Evolutionary conservation across 35 echinoderm and acorn worm species (phyloP).

Genomic region (Ophiothrix spiculata): DNA sequence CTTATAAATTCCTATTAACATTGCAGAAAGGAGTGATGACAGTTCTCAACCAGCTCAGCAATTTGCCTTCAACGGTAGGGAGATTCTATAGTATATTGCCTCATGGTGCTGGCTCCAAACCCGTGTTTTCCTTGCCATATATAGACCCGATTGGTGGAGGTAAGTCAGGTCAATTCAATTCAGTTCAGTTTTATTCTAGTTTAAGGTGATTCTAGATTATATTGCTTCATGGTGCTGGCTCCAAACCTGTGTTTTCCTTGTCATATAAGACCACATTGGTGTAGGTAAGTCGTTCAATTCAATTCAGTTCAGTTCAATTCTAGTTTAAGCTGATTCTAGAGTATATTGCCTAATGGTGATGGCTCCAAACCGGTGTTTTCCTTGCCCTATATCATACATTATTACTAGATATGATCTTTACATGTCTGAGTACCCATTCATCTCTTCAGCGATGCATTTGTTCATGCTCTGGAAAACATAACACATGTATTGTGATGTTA

Average conservation of each 20-base stretch:
- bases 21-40: constrained; percentile 94
- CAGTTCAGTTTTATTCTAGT: not conserved
- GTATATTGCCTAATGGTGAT: constrained; percentile 42
- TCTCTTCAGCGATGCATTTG: too few relatives aligned
- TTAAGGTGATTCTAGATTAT: not conserved
- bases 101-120: constrained; percentile 19
- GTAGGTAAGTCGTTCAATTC: not conserved
- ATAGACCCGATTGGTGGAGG: constrained; percentile 84
- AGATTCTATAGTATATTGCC: constrained; percentile 87
- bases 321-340: constrained; percentile 48
- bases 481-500: too few relatives aligned
- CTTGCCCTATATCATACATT: constrained; percentile 79
- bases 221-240: not conserved
- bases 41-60: constrained; percentile 84
- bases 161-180: constrained; percentile 56
- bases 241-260: constrained; percentile 28
- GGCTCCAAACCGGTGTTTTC: constrained; percentile 60
- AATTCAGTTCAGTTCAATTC: not conserved
- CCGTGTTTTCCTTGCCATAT: constrained; percentile 87
- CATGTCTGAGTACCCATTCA: too few relatives aligned
- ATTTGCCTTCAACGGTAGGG: constrained; percentile 83
- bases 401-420: too few relatives aligned
- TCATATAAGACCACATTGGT: not conserved
- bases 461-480: too few relatives aligned
- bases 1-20: not conserved